Evolutionary conservation across 2,797 vertebrate genomes (phyloP).

Genomic region (Bovichtus diacanthus): DNA sequence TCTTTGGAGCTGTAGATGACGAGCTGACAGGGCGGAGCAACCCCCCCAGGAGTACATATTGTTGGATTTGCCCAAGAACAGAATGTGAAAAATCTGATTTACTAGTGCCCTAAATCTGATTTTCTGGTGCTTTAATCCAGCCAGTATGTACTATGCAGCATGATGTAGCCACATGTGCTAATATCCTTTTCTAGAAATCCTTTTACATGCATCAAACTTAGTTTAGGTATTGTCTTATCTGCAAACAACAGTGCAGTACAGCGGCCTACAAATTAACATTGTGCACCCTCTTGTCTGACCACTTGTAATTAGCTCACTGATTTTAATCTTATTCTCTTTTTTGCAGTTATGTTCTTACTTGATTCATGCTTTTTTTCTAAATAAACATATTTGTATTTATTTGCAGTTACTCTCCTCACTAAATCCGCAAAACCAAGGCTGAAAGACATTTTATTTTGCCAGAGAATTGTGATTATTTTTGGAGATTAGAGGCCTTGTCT

Average conservation of each 20-base stretch:
- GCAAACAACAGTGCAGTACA: background rate
- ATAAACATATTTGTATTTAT: background rate
- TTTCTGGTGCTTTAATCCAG: conserved; percentile 49
- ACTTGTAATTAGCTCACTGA: background rate
- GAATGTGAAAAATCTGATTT: conserved; percentile 39
- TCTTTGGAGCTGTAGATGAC: conserved; percentile 3
- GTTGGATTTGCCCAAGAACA: conserved; percentile 29
- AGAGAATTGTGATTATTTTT: conserved; percentile 39
- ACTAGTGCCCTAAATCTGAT: conserved; percentile 40
- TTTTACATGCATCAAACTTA: background rate
- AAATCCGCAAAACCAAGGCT: background rate
- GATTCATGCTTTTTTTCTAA: background rate
- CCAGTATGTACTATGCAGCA: conserved; percentile 16
- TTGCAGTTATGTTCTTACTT: background rate
- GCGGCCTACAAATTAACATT: background rate
- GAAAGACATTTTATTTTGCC: conserved; percentile 20
- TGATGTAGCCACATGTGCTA: background rate
- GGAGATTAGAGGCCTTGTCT: conserved; percentile 27
- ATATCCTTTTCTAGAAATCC: background rate
- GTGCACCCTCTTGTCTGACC: background rate
- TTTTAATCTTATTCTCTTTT: background rate
- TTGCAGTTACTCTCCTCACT: background rate
- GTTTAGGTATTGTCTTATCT: background rate
- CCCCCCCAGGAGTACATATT: conserved; percentile 21
- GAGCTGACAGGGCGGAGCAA: conserved; percentile 13